These are phyloP conservation scores for Leptinotarsa peninsularis DNA, from an alignment of 2,888 invertebrate genomes.

Conservation along the genomic window DNA sequence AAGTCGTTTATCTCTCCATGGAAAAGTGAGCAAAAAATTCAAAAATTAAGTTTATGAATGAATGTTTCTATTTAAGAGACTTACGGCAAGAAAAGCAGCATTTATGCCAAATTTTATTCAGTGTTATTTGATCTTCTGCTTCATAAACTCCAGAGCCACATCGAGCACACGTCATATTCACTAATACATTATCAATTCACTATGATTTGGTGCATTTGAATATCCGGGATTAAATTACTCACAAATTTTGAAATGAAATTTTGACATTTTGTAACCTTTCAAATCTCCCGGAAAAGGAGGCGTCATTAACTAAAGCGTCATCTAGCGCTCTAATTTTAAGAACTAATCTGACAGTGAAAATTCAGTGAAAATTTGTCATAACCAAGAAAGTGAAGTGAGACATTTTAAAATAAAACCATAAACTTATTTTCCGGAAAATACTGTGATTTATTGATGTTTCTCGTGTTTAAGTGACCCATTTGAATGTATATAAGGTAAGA, in stretches of 20 bases:
- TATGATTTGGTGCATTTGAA: slow-evolving; percentile 5
- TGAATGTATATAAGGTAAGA: slow-evolving; percentile 44
- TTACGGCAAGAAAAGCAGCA: slow-evolving; percentile 57
- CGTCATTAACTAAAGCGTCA: slow-evolving; percentile 42
- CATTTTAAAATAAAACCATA: slow-evolving; percentile 51
- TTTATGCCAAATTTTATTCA: slow-evolving; percentile 58
- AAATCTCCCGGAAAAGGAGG: slow-evolving; percentile 37
- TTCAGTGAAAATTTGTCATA: slow-evolving; percentile 55
- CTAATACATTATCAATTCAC: slow-evolving; percentile 9
- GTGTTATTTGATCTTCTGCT: slow-evolving; percentile 53
- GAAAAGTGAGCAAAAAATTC: too few relatives aligned
- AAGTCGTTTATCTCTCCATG: too few relatives aligned
- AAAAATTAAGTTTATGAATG: neutral
- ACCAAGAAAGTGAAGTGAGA: slow-evolving; percentile 53
- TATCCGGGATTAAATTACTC: neutral
- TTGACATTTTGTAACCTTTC: slow-evolving; percentile 35
- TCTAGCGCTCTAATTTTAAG: slow-evolving; percentile 43
- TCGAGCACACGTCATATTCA: slow-evolving; percentile 52
- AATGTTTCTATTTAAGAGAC: slow-evolving; percentile 33
- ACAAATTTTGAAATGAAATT: slow-evolving; percentile 33
- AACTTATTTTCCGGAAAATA: slow-evolving; percentile 47
- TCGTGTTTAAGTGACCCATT: slow-evolving; percentile 42
- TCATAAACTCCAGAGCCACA: slow-evolving; percentile 53
- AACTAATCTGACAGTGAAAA: slow-evolving; percentile 19
- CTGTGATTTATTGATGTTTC: slow-evolving; percentile 49